A percentile compares a stretch with the other conserved stretches of the same genome.
Conservation (phyloP, 2,113 vertebrate genomes). For the Platycercus adscitus region DNA sequence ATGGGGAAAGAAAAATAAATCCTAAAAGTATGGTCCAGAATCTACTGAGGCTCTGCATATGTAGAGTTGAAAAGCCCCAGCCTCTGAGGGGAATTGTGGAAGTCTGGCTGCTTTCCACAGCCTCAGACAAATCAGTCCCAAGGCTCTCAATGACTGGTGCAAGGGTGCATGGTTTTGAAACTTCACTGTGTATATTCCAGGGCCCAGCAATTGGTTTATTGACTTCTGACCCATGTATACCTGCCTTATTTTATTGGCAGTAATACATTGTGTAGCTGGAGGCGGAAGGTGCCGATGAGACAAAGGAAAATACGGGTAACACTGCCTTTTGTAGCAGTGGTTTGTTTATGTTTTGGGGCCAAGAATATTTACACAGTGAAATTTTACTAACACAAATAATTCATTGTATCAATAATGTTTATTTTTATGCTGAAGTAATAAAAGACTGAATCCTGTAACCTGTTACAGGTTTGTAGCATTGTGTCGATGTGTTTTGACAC, state of each 20-base stretch:
- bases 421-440: not conserved
- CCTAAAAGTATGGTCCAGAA: not conserved
- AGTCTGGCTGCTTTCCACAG: conserved; percentile 38
- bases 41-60: not conserved
- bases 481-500: not conserved
- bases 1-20: conserved; percentile 51
- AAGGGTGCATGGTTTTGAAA: not conserved
- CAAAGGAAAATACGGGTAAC: not conserved
- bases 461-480: not conserved
- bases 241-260: not conserved
- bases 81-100: not conserved
- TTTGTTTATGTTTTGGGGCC: not conserved
- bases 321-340: not conserved
- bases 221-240: not conserved
- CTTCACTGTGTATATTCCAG: not conserved
- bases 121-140: conserved; percentile 20
- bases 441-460: not conserved
- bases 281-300: not conserved
- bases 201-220: not conserved
- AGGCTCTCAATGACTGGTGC: not conserved
- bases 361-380: not conserved
- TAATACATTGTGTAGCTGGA: not conserved
- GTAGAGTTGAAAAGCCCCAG: not conserved
- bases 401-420: not conserved
- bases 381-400: not conserved